phyloP scores from a whole-genome alignment of 2,113 vertebrate species.

The Phalacrocorax brasilianus region DNA sequence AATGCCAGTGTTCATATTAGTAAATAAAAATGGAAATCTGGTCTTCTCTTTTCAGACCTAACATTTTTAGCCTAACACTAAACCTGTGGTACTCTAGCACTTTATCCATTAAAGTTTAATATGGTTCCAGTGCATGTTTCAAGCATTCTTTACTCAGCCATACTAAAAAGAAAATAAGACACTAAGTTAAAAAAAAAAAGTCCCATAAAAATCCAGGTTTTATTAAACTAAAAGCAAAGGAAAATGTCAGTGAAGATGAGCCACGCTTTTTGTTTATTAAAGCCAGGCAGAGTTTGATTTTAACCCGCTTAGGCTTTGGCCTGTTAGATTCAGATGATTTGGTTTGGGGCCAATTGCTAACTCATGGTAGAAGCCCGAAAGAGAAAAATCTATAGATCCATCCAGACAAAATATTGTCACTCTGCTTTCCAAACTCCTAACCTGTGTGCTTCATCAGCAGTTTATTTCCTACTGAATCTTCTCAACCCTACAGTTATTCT shows the following conservation, averaged over 20 bases:
- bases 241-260: neutral
- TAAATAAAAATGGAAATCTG: constrained; percentile 41
- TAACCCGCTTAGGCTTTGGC: neutral
- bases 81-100: neutral
- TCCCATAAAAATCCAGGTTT: neutral
- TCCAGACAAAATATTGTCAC: neutral
- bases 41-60: neutral
- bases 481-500: neutral
- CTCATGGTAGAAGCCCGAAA: neutral
- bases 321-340: neutral
- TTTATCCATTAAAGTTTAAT: constrained; percentile 46
- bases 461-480: neutral
- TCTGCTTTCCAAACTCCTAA: neutral
- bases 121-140: neutral
- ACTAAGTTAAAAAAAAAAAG: neutral
- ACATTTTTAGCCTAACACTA: neutral
- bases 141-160: neutral
- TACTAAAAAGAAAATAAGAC: neutral
- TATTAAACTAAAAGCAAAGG: neutral
- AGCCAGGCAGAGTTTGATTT: neutral
- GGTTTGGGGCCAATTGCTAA: neutral
- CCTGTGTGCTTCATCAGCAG: neutral
- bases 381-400: neutral
- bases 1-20: neutral
- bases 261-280: neutral